Conservation (phyloP, 2,888 invertebrate genomes). For the Aricia artaxerxes region DNA sequence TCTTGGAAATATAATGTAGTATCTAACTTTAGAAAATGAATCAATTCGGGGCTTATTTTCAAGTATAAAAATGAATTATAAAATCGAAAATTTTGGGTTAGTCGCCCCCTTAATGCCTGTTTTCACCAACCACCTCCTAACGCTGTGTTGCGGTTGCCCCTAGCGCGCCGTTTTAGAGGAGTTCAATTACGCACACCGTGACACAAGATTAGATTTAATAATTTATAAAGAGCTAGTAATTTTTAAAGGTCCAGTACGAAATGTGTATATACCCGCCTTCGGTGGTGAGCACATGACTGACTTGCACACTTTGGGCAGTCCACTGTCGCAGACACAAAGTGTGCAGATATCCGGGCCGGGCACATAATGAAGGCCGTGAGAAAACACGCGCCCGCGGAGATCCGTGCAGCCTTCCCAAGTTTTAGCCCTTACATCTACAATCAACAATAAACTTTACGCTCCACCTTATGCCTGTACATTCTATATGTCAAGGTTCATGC, state of each 20-base stretch:
- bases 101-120: neutral
- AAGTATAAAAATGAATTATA: too few relatives aligned
- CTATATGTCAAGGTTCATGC: conserved; percentile 48
- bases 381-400: conserved; percentile 86
- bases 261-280: conserved; percentile 75
- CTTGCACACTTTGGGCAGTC: conserved; percentile 90
- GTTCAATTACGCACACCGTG: too few relatives aligned
- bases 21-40: too few relatives aligned
- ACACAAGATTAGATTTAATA: too few relatives aligned
- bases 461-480: conserved; percentile 30
- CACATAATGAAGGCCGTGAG: conserved; percentile 89
- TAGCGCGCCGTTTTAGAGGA: too few relatives aligned
- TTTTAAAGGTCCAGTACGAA: neutral
- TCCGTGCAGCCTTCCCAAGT: conserved; percentile 84
- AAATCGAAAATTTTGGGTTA: too few relatives aligned
- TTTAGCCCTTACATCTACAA: conserved; percentile 75
- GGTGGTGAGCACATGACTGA: conserved; percentile 93
- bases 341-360: conserved; percentile 94
- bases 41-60: too few relatives aligned
- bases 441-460: conserved; percentile 20
- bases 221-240: too few relatives aligned
- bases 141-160: too few relatives aligned
- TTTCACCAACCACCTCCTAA: too few relatives aligned
- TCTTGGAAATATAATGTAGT: too few relatives aligned
- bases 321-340: conserved; percentile 92